Evolutionary conservation across 1,140 invertebrate genomes (phyloP), one percentile per base, ranked within the genome.

Genomic region (Drosophila novamexicana): DNA sequence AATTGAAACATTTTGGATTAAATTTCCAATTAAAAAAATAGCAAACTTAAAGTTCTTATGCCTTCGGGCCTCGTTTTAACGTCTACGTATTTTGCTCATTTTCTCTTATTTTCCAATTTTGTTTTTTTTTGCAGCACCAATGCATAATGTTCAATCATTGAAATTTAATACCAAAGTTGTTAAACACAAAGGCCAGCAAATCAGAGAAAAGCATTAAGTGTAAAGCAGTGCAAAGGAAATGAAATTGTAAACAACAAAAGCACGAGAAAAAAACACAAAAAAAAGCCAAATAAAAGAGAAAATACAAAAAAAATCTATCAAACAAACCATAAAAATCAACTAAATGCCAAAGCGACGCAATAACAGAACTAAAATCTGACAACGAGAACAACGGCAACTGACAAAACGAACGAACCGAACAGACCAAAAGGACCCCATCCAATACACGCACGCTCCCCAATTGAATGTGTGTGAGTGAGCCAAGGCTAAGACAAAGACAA

Each of bases 311-410:
- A 68, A 57, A 62, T 64, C 39, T 45, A 71, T 59, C 18, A 75
- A 70, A 65, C 39, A 75, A 63, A 70, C 39, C 50, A 68, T 62
- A 37, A 71, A 72, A 76, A 72, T 72, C 68, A 79, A 73, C 63
- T 79, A 72, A 76, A 79, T 72, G 76, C 73, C 76, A 79, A 76
- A 79, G 58, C 72, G 72, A 77, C 65, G 56, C 58, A 57, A 76
- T 54, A 78, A 75, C 59, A 75, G 34, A 50, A 45, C 57, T 50
- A 45, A 44, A 44, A 67, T 39, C 50, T 6, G 37, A 40, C 32
- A 70, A 64, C 44, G 45, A 52, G 10, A 59, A 64, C 42, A 45
- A 34, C 14, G 52, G 37, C 16, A 62, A 75, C 73, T 67, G 67
- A 75, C 42, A 47, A 72, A 65, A 58, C 40, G 39, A 77, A 62